Conservation (phyloP, 1,140 invertebrate species). For the Drosophila bocqueti region DNA sequence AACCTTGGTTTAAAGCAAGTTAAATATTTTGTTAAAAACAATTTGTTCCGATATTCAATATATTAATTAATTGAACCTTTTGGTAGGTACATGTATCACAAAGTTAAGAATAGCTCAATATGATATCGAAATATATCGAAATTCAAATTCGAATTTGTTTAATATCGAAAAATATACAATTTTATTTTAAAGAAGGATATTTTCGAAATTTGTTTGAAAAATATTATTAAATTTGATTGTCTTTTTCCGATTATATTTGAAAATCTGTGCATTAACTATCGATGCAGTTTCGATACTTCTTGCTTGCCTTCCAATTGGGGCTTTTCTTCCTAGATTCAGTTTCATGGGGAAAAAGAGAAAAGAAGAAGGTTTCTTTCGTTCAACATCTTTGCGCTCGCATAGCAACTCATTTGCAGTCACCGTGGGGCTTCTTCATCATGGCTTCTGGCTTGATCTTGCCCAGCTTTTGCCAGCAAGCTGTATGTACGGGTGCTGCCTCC, state of each 20-base stretch:
- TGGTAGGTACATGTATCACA: too few species aligned
- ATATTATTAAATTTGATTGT: background rate
- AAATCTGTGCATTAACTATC: background rate
- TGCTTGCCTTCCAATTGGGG: background rate
- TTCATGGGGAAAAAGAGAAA: background rate
- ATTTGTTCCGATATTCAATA: too few species aligned
- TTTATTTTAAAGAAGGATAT: background rate
- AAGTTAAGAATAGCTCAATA: background rate
- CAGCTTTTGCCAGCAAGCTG: slow-evolving; percentile 24
- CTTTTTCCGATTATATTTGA: background rate
- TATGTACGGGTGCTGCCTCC: slow-evolving; percentile 45
- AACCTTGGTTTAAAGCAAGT: too few species aligned
- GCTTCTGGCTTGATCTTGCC: slow-evolving; percentile 32
- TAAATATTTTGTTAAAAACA: too few species aligned
- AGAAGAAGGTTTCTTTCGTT: background rate
- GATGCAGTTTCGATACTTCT: background rate
- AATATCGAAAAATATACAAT: too few species aligned
- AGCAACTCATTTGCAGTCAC: background rate
- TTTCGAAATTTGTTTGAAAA: too few species aligned
- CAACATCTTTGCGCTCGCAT: background rate
- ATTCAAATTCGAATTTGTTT: too few species aligned
- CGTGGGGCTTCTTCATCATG: slow-evolving; percentile 7
- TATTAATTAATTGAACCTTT: too few species aligned
- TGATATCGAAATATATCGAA: background rate
- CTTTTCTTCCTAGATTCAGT: background rate